A percentile compares a stretch with the other conserved stretches of the same genome.
phyloP scores from a whole-genome alignment of 1,140 invertebrate genomes.

The Drosophila aff. region DNA sequence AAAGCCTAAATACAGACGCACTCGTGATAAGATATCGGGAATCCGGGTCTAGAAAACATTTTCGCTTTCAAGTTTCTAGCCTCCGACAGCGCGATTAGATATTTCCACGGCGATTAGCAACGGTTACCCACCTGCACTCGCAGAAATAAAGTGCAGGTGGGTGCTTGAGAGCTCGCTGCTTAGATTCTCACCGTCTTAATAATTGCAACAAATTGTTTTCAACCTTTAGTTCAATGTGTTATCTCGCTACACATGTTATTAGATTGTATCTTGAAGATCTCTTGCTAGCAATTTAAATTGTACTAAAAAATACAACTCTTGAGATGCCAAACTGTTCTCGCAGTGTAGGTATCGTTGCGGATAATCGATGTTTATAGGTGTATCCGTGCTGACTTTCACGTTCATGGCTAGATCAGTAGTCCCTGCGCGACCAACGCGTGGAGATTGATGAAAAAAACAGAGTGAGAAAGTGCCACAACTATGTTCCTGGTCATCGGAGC shows the following conservation, averaged over 20 bases:
- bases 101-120: slow-evolving; percentile 40
- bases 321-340: neutral
- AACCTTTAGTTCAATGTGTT: neutral
- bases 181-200: neutral
- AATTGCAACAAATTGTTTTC: neutral
- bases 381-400: slow-evolving; percentile 10
- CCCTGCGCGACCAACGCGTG: neutral
- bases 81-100: slow-evolving; percentile 30
- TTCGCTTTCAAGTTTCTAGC: neutral
- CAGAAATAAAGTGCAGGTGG: neutral
- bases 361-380: slow-evolving; percentile 13
- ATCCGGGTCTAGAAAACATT: neutral
- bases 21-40: slow-evolving; percentile 26
- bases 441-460: neutral
- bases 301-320: neutral
- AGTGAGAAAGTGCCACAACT: neutral
- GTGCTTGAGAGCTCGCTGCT: neutral
- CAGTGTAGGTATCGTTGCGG: slow-evolving; percentile 5
- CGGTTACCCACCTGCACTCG: neutral
- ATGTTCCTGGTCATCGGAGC: slow-evolving; percentile 64
- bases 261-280: neutral
- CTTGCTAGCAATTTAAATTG: neutral
- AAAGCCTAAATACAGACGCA: slow-evolving; percentile 15
- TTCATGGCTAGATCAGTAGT: slow-evolving; percentile 6
- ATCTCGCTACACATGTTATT: too few species aligned